Conservation (phyloP, 2,797 vertebrate species). For the Corythornis leucogaster region DNA sequence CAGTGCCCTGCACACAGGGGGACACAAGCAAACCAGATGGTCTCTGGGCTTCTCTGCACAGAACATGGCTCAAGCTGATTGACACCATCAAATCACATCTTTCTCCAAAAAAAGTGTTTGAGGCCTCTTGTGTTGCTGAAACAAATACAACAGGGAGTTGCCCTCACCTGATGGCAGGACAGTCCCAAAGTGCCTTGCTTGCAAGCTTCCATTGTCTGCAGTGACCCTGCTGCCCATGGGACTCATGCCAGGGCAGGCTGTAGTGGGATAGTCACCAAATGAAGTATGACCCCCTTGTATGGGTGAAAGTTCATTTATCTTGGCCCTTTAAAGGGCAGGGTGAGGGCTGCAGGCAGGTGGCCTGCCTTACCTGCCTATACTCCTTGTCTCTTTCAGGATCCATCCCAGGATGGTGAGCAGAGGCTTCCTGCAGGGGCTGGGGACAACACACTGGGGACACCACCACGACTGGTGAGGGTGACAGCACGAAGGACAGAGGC, state of each 20-base stretch:
- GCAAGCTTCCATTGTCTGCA: not conserved
- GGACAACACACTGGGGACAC: fast-evolving
- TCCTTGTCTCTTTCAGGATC: not conserved
- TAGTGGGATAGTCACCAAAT: not conserved
- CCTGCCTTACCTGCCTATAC: not conserved
- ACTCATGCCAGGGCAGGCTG: not conserved
- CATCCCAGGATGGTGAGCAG: not conserved
- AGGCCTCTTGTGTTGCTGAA: not conserved
- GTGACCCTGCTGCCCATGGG: not conserved
- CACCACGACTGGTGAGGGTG: slow-evolving; percentile 78
- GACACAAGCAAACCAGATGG: not conserved
- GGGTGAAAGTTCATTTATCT: not conserved
- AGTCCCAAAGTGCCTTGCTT: not conserved
- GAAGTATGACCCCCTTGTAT: fast-evolving
- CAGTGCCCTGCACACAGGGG: fast-evolving
- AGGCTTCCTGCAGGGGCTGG: not conserved
- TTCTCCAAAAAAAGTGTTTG: not conserved
- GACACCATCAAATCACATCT: not conserved
- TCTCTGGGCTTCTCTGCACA: not conserved
- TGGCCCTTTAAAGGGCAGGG: too few relatives aligned
- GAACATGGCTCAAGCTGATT: not conserved
- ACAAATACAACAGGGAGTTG: not conserved
- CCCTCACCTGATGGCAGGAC: not conserved
- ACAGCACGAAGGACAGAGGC: slow-evolving; percentile 84
- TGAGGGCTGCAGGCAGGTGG: not conserved